phyloP scores from a whole-genome alignment of 2,888 invertebrate species.

The Peribatodes rhomboidaria region DNA sequence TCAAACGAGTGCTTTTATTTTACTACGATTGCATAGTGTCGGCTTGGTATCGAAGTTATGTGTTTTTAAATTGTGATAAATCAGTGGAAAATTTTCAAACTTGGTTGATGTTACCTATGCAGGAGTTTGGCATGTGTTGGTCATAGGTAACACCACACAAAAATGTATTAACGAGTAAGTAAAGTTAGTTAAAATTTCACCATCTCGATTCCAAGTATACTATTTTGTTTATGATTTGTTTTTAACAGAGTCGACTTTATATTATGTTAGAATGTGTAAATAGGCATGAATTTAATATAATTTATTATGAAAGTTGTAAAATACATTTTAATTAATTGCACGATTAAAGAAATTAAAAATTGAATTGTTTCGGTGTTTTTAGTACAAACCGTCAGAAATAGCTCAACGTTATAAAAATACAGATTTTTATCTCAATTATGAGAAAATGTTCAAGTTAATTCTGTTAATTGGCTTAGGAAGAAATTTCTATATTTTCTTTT shows the following conservation, averaged over 20 bases:
- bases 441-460: no score
- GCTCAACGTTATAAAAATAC: no score
- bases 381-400: no score
- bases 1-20: slow-evolving; percentile 62
- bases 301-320: slow-evolving; percentile 30
- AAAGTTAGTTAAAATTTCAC: background rate
- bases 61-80: slow-evolving; percentile 57
- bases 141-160: slow-evolving; percentile 45
- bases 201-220: no score
- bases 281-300: slow-evolving; percentile 40
- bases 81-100: slow-evolving; percentile 73
- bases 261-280: slow-evolving; percentile 33
- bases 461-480: no score
- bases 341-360: background rate
- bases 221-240: background rate
- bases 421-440: no score
- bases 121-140: slow-evolving; percentile 74
- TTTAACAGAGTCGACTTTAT: slow-evolving; percentile 1
- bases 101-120: slow-evolving; percentile 69
- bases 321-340: slow-evolving; percentile 9
- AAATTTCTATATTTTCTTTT: no score
- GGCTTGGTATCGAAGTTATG: slow-evolving; percentile 69
- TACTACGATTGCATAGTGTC: slow-evolving; percentile 72
- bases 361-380: background rate
- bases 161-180: background rate